Base-by-base conservation (phyloP, 92 coral and sea anemone species). In the Metridium senile region DNA sequence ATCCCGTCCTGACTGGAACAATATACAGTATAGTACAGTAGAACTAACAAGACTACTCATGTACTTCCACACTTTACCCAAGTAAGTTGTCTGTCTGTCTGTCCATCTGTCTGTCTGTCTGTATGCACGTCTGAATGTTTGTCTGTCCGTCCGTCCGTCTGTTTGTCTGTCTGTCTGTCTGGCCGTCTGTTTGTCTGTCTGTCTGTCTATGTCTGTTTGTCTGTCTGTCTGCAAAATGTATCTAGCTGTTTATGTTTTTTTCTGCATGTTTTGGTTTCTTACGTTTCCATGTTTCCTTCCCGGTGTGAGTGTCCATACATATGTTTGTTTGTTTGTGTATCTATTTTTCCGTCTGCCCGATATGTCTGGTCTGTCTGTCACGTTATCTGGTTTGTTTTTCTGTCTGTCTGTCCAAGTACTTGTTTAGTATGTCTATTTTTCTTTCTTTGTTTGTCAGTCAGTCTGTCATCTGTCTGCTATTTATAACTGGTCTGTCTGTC, bases 21-120 rank as follows among this genome's bases (percentile, higher is more conserved):
- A 89, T 81, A 89, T 89, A 20, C 87, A 91, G 70, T 96, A 83
- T 69, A 87, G 83, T 65, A 85, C 87, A 61, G 86, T 93, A n/a
- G 99, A 92, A 49, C 58, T 96, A n/a, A 89, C 97, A 28, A 83
- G 96, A 72, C 80, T 96, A 7, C 79, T 93, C 30, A 85, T 96
- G 91, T 96, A 96, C 79, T 91, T 87, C 68, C 81, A 89, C 49
- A 90, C 86, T 46, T 93, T 96, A 57, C 97, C 97, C 28, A 93
- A 75, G 99, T 94, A 73, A 89, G 97, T 78, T 59, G 66, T 39
- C 62, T 32, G 35, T 29, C 16, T 26, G 9, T 9, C 29, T 23
- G 54, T 6, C 0, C 11, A 22, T 22, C 30, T 22, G 7, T 59
- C 32, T 2, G 49, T 39, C 49, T 39, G 49, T 39, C 6, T 39